Conservation (phyloP, 2,888 invertebrate genomes). For the Eutolmus rufibarbis region DNA sequence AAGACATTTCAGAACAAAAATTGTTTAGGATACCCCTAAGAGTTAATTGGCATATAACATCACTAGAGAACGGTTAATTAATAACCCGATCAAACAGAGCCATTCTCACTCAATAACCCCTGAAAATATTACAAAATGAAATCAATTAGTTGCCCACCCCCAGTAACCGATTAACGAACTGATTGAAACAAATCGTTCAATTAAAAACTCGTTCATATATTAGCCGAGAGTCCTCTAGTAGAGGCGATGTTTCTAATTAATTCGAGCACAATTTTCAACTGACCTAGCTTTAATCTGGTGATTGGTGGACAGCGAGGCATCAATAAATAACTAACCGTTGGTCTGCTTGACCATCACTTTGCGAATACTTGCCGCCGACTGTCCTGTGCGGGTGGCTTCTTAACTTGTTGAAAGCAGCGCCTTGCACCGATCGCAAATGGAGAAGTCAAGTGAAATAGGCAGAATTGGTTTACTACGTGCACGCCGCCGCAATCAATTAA, state of each 20-base stretch:
- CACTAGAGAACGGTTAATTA: background rate
- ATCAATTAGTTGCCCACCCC: conserved; percentile 4
- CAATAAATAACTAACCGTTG: background rate
- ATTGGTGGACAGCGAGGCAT: background rate
- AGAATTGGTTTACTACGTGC: background rate
- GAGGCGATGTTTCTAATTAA: background rate
- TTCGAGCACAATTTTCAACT: background rate
- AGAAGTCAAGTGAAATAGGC: background rate
- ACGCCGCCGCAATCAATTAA: conserved; percentile 7
- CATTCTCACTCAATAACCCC: background rate
- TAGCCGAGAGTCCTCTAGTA: background rate
- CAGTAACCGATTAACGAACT: conserved; percentile 7
- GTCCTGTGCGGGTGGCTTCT: background rate
- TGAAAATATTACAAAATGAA: background rate
- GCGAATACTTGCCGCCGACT: background rate
- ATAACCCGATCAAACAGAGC: background rate
- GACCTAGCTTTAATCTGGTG: background rate
- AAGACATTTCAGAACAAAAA: no score
- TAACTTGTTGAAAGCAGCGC: background rate
- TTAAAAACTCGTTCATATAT: conserved; percentile 4
- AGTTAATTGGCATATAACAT: no score
- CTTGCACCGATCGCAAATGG: background rate
- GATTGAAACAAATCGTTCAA: conserved; percentile 34
- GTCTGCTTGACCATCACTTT: background rate
- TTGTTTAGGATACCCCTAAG: no score